Percentiles rank a stretch among this genome's conserved stretches.
Conservation (phyloP, 2,888 invertebrate genomes). For the Drosophila leonis region DNA sequence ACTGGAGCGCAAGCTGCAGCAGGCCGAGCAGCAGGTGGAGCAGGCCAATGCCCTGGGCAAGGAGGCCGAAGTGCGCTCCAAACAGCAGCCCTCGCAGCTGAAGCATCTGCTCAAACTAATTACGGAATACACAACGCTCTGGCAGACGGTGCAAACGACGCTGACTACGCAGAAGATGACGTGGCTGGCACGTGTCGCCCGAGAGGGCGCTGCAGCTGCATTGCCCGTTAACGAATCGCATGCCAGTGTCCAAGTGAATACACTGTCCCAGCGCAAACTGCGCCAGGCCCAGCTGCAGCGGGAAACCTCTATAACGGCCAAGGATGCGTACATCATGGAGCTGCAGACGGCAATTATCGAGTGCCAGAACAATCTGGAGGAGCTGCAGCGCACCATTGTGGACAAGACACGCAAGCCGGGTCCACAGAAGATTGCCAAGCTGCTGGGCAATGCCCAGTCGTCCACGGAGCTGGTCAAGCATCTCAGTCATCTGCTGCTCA, state of each 20-base stretch:
- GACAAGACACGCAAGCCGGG: conserved; percentile 88
- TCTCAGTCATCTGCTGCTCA: conserved; percentile 90
- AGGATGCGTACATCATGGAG: conserved; percentile 93
- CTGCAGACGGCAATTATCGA: conserved; percentile 91
- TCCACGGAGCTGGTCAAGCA: conserved; percentile 93
- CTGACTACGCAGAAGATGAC: conserved; percentile 86
- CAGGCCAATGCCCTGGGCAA: conserved; percentile 88
- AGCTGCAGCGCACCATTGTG: conserved; percentile 88
- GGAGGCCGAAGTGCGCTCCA: conserved; percentile 87
- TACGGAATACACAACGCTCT: conserved; percentile 89
- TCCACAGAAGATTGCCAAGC: conserved; percentile 90
- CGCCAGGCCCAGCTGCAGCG: conserved; percentile 85
- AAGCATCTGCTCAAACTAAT: conserved; percentile 87
- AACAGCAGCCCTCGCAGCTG: conserved; percentile 86
- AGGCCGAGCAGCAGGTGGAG: conserved; percentile 86
- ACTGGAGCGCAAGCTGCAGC: conserved; percentile 87
- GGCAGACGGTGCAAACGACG: conserved; percentile 87
- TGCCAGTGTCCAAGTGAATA: conserved; percentile 93
- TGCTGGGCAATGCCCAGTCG: conserved; percentile 92
- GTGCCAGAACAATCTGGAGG: conserved; percentile 89
- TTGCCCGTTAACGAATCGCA: conserved; percentile 87
- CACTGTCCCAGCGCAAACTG: conserved; percentile 87
- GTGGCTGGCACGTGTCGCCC: conserved; percentile 81
- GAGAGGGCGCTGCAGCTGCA: conserved; percentile 87
- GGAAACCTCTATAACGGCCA: conserved; percentile 91